Evolutionary conservation across 2,797 vertebrate species (phyloP).

Genomic region (Alectoris magna): DNA sequence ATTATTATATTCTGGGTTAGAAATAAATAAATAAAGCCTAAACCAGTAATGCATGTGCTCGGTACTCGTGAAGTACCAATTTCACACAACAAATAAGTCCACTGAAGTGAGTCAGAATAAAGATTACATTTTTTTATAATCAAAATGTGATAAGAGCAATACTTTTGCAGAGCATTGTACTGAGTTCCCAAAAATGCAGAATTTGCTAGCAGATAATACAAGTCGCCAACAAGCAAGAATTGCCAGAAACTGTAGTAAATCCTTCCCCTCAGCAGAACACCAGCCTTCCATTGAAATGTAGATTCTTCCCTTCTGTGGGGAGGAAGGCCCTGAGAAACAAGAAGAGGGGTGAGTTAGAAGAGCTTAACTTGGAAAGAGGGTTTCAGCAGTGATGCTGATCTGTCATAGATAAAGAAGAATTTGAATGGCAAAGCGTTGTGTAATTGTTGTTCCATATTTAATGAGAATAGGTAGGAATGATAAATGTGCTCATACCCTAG

Average conservation of each 20-base stretch:
- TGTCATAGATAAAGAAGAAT: constrained; percentile 15
- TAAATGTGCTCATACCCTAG: constrained; percentile 24
- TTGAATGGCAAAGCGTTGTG: constrained; percentile 54
- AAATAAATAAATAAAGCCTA: constrained; percentile 9
- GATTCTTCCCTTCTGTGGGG: neutral
- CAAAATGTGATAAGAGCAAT: neutral
- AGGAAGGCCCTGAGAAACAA: neutral
- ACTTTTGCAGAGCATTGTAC: neutral
- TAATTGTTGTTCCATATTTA: constrained; percentile 65
- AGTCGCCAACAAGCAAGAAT: neutral
- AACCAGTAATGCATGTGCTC: neutral
- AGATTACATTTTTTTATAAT: neutral
- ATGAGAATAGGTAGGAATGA: constrained; percentile 49
- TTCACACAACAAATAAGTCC: neutral
- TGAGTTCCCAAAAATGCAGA: neutral
- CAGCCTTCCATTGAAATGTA: neutral
- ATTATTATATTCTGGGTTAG: neutral
- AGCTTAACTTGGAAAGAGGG: neutral
- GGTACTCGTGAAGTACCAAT: neutral
- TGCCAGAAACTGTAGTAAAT: neutral
- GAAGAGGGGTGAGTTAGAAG: neutral
- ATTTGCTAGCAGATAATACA: neutral
- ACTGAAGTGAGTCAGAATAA: neutral
- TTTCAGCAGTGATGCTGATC: constrained; percentile 8
- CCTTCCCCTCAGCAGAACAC: neutral